Evolutionary conservation across 2,797 vertebrate species (phyloP).

Genomic region (Karalla daura): DNA sequence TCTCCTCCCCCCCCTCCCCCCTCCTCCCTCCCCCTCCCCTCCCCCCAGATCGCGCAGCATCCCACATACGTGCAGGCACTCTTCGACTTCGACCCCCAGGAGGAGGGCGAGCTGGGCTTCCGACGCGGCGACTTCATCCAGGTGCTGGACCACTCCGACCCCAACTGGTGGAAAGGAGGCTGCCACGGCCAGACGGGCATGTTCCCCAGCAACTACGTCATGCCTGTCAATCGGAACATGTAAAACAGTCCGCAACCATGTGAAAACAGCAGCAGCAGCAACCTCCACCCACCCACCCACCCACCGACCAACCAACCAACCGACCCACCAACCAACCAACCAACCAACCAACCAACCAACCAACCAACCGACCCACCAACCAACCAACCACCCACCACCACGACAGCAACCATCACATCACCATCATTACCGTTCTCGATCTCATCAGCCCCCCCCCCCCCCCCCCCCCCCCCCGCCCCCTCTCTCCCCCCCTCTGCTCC

Average conservation of each 20-base stretch:
- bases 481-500: too few relatives aligned
- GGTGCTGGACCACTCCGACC: constrained; percentile 97
- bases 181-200: constrained; percentile 98
- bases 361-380: constrained; percentile 3
- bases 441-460: constrained; percentile 52
- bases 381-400: constrained; percentile 2
- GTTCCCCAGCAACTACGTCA: constrained; percentile 99
- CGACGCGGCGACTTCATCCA: constrained; percentile 98
- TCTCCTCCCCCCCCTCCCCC: not conserved
- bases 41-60: constrained; percentile 83
- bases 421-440: constrained; percentile 47
- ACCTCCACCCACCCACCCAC: constrained; percentile 5
- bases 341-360: constrained; percentile 4
- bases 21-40: not conserved
- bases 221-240: constrained; percentile 96
- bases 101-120: constrained; percentile 97
- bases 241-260: constrained; percentile 91
- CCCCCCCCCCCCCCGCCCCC: constrained; percentile 24
- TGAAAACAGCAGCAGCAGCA: constrained; percentile 64
- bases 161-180: constrained; percentile 97
- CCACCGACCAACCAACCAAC: not conserved
- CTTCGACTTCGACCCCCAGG: constrained; percentile 99
- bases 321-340: constrained; percentile 32
- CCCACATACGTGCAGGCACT: constrained; percentile 97
- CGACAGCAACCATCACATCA: constrained; percentile 25